Percentiles rank a stretch among this genome's conserved stretches.
Evolutionary conservation across 2,888 invertebrate species (phyloP).

Genomic region (Ochropleura plecta): DNA sequence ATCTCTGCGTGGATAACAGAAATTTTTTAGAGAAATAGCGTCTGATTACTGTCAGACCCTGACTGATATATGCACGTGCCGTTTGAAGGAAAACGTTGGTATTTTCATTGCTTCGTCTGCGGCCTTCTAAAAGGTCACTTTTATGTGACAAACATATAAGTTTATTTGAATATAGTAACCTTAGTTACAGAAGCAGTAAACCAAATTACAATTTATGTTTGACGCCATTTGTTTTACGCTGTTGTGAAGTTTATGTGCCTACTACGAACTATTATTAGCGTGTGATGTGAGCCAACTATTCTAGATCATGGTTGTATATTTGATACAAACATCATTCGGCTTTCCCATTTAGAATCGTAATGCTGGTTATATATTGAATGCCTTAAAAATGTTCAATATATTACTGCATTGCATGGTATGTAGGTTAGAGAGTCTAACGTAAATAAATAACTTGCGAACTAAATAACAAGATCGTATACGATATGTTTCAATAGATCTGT

Average conservation of each 20-base stretch:
- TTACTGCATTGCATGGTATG: conserved; percentile 22
- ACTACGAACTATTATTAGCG: conserved; percentile 67
- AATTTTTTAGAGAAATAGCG: conserved; percentile 47
- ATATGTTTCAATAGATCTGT: not conserved
- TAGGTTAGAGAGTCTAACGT: conserved; percentile 13
- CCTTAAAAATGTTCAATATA: conserved; percentile 16
- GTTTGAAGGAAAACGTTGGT: conserved; percentile 47
- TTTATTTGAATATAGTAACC: conserved; percentile 24
- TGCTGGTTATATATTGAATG: conserved; percentile 28
- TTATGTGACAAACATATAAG: conserved; percentile 29
- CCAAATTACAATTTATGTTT: conserved; percentile 54
- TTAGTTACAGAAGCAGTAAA: conserved; percentile 54
- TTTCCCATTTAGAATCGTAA: conserved; percentile 46
- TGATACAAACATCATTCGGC: conserved; percentile 49
- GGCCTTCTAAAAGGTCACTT: conserved; percentile 59
- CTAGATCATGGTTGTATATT: conserved; percentile 70
- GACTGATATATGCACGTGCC: conserved; percentile 35
- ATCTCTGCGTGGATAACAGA: conserved; percentile 53
- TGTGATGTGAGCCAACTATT: conserved; percentile 72
- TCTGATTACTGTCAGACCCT: conserved; percentile 48
- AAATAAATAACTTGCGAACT: conserved; percentile 17
- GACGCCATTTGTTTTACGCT: conserved; percentile 64
- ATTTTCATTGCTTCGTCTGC: conserved; percentile 54
- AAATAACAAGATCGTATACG: not conserved
- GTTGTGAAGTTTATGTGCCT: conserved; percentile 63